Base-by-base conservation (phyloP, 2,888 invertebrate genomes). In the Philaethria dido region DNA sequence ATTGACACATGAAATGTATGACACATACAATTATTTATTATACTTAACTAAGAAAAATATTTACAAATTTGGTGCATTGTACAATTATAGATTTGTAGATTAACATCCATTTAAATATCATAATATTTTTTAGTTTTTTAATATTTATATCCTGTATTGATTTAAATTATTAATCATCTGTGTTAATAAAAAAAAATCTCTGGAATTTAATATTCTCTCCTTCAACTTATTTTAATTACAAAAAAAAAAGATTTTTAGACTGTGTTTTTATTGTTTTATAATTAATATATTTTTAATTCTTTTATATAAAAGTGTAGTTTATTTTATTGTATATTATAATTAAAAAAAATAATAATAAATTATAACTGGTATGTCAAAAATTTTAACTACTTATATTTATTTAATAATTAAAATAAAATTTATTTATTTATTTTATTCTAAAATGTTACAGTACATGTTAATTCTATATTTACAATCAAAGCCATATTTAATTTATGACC, bases 1-100 rank as follows among this genome's bases (percentile, higher is more conserved):
- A 71, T 72, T 72, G 62, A n/a, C 74, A 72, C 73, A 72, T 72
- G 62, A 69, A 69, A 66, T 69, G 68, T 71, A 73, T 66, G 62
- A 67, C 69, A 70, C 64, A 68, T 59, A 67, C 48, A 68, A 69
- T 45, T 63, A 66, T 66, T 45, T 57, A 55, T 61, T 50, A 67
- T 62, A 60, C 42, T 59, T 66, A 69, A 33, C 47, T 59, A 69
- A 66, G 29, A 36, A 52, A 57, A 60, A 66, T 72, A 72, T 72
- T 69, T 72, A 72, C 72, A 72, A 44, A 54, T 42, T 62, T 69
- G 68, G 64, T 71, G 62, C 64, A 68, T 72, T 70, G 62, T 68
- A 72, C 62, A 59, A 52, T 60, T 22, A 18, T 60, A 57, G 42
- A 42, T 57, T 22, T 42, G n/a, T 57, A 42, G 22, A 57, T 42